phyloP scores from a whole-genome alignment of 2,113 vertebrate species.

The Oreotrochilus melanogaster region DNA sequence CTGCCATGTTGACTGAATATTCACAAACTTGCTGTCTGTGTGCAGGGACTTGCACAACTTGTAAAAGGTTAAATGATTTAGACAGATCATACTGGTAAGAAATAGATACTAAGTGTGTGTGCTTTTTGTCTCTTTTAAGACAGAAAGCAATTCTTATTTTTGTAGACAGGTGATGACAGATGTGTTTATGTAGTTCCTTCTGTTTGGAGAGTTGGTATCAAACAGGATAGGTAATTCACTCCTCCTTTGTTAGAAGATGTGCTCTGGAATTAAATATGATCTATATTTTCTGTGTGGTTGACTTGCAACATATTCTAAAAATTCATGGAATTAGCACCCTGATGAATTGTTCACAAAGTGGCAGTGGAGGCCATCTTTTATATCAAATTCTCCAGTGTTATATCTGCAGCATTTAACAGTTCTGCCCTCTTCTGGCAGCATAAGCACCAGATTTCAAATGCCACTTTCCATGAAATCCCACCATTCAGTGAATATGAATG shows the following conservation, averaged over 20 bases:
- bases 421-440: background rate
- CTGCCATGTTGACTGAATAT: background rate
- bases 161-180: background rate
- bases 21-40: background rate
- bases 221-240: background rate
- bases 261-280: background rate
- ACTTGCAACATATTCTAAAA: background rate
- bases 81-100: background rate
- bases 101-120: background rate
- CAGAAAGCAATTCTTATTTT: background rate
- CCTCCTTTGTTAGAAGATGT: background rate
- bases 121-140: background rate
- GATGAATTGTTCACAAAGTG: background rate
- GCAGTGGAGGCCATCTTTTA: background rate
- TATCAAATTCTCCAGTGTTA: background rate
- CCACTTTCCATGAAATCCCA: background rate
- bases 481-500: background rate
- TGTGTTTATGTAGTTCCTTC: background rate
- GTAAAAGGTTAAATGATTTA: background rate
- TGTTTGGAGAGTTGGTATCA: background rate
- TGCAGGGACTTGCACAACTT: background rate
- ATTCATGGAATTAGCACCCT: background rate
- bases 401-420: background rate
- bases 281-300: background rate
- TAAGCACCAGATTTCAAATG: background rate